A percentile compares a stretch with the other conserved stretches of the same genome.
These are phyloP conservation scores for Eristalis tenax DNA, from an alignment of 2,888 invertebrate genomes.

Conservation along the genomic window DNA sequence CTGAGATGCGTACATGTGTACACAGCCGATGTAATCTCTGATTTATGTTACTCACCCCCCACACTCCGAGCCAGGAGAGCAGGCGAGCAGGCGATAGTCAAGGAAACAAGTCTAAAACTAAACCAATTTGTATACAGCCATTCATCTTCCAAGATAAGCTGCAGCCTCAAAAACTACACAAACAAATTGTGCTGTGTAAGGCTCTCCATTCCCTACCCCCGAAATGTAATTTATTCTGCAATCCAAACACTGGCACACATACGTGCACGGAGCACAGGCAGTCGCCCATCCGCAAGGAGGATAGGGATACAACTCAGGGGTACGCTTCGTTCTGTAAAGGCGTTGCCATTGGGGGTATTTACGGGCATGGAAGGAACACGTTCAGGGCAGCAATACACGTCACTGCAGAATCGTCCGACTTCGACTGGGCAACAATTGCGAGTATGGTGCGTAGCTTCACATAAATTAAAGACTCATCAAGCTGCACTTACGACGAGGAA, in stretches of 20 bases:
- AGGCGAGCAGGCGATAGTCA: background rate
- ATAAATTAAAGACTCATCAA: background rate
- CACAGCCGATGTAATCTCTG: constrained; percentile 40
- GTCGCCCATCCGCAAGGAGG: background rate
- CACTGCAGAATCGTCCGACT: background rate
- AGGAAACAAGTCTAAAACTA: constrained; percentile 35
- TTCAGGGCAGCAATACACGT: background rate
- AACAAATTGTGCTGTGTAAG: constrained; percentile 17
- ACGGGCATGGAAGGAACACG: background rate
- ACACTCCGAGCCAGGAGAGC: too few species aligned
- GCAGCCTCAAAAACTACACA: constrained; percentile 54
- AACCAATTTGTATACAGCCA: constrained; percentile 51
- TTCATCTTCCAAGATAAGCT: constrained; percentile 55
- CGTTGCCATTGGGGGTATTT: background rate
- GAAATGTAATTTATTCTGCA: constrained; percentile 34
- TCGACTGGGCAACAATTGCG: background rate
- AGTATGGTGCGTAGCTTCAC: background rate
- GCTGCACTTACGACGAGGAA: background rate
- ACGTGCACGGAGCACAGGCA: constrained; percentile 8
- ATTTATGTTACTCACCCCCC: constrained; percentile 20
- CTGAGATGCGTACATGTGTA: constrained; percentile 6
- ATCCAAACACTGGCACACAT: constrained; percentile 10
- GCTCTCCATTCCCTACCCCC: background rate
- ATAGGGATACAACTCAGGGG: background rate
- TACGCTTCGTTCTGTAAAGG: background rate